These are phyloP conservation scores for Zaprionus lineosus DNA, from an alignment of 2,888 invertebrate species.

Conservation along the genomic window DNA sequence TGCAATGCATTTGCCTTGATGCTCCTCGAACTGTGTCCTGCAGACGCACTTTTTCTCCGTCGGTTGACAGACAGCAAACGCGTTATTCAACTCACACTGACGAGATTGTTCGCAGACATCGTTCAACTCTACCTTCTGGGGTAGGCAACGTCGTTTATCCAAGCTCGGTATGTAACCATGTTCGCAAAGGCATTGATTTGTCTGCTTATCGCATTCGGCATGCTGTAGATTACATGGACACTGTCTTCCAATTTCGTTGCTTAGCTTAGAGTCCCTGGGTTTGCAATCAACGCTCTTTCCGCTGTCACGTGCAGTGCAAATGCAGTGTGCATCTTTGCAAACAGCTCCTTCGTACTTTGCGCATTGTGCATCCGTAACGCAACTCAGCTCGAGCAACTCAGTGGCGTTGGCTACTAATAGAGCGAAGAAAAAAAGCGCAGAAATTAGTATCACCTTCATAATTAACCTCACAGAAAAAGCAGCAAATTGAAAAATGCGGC, in stretches of 20 bases:
- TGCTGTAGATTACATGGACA: conserved; percentile 73
- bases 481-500: conserved; percentile 16
- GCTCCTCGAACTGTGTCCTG: conserved; percentile 55
- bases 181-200: conserved; percentile 73
- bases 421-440: neutral
- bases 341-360: conserved; percentile 49
- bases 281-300: conserved; percentile 54
- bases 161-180: conserved; percentile 60
- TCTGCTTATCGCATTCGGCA: conserved; percentile 63
- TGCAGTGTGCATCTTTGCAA: conserved; percentile 62
- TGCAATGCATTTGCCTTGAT: conserved; percentile 65
- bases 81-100: conserved; percentile 71
- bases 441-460: conserved; percentile 16
- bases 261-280: conserved; percentile 68
- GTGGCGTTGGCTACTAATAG: conserved; percentile 2
- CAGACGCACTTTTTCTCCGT: conserved; percentile 63
- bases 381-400: conserved; percentile 73
- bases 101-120: conserved; percentile 67
- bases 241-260: conserved; percentile 78
- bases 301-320: conserved; percentile 52
- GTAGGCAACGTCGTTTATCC: conserved; percentile 78
- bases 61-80: conserved; percentile 67
- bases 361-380: conserved; percentile 65
- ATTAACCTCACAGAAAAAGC: conserved; percentile 3
- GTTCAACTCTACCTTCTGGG: conserved; percentile 51